These are phyloP conservation scores for Drosophila novamexicana DNA, from an alignment of 1,140 invertebrate species.

Conservation along the genomic window DNA sequence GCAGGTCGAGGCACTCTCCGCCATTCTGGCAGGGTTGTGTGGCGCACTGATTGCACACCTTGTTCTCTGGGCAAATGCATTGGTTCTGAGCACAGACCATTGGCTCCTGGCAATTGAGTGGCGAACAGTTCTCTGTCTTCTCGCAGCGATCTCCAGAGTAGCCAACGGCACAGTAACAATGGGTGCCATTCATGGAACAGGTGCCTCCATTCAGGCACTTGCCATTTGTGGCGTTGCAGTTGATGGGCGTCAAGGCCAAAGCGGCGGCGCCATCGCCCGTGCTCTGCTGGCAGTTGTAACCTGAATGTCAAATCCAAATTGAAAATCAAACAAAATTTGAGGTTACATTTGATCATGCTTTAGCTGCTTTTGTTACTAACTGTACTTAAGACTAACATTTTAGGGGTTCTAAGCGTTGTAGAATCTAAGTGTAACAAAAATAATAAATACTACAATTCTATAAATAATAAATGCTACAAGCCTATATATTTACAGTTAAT, in stretches of 20 bases:
- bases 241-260: conserved; percentile 67
- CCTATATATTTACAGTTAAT: conserved; percentile 63
- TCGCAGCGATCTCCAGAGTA: conserved; percentile 93
- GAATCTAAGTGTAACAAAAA: conserved; percentile 2
- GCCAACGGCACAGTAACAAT: conserved; percentile 89
- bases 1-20: conserved; percentile 86
- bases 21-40: conserved; percentile 88
- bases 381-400: conserved; percentile 7
- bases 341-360: conserved; percentile 10
- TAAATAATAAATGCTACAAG: not conserved
- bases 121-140: conserved; percentile 88
- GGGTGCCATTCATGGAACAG: conserved; percentile 90
- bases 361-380: conserved; percentile 3
- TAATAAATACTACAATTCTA: not conserved
- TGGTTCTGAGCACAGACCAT: conserved; percentile 88
- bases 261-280: conserved; percentile 54
- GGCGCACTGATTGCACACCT: conserved; percentile 85
- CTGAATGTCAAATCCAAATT: conserved; percentile 34
- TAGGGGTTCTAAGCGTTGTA: not conserved
- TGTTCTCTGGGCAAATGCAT: conserved; percentile 86
- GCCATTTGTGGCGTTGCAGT: conserved; percentile 75
- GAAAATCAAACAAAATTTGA: not conserved
- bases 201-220: conserved; percentile 91
- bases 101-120: conserved; percentile 84
- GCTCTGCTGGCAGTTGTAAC: conserved; percentile 79